phyloP scores from a whole-genome alignment of 92 coral and sea anemone species.

The Actinernus sp. region DNA sequence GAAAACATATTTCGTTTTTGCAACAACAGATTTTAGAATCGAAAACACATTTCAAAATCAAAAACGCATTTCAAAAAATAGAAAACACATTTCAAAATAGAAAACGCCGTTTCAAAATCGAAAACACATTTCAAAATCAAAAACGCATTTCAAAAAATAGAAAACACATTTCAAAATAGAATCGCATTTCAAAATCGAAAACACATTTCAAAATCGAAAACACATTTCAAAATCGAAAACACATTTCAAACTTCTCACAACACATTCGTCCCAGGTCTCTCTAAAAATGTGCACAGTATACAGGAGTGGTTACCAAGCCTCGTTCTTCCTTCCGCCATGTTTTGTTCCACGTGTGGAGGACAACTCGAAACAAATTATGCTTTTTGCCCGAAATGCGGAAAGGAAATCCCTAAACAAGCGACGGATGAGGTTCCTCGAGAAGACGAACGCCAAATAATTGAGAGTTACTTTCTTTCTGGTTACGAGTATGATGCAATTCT shows the following conservation, averaged over 20 bases:
- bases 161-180: background rate
- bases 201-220: background rate
- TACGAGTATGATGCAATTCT: slow-evolving; percentile 6
- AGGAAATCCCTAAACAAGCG: too few relatives aligned
- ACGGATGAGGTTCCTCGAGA: too few relatives aligned
- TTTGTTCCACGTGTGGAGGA: too few relatives aligned
- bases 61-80: background rate
- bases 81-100: background rate
- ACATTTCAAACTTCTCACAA: background rate
- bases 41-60: background rate
- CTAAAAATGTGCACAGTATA: background rate
- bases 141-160: background rate
- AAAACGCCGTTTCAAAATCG: background rate
- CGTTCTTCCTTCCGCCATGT: too few relatives aligned
- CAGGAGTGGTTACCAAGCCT: too few relatives aligned
- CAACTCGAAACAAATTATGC: slow-evolving; percentile 15
- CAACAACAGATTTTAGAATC: background rate
- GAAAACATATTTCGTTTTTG: background rate
- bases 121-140: background rate
- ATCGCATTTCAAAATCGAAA: background rate
- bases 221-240: background rate
- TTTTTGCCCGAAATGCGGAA: slow-evolving; percentile 53
- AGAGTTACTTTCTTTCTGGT: slow-evolving; percentile 23
- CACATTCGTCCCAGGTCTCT: background rate
- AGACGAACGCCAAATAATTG: slow-evolving; percentile 6